Evolutionary conservation across 2,113 vertebrate species (phyloP).

Genomic region (Cynopterus brachyotis): DNA sequence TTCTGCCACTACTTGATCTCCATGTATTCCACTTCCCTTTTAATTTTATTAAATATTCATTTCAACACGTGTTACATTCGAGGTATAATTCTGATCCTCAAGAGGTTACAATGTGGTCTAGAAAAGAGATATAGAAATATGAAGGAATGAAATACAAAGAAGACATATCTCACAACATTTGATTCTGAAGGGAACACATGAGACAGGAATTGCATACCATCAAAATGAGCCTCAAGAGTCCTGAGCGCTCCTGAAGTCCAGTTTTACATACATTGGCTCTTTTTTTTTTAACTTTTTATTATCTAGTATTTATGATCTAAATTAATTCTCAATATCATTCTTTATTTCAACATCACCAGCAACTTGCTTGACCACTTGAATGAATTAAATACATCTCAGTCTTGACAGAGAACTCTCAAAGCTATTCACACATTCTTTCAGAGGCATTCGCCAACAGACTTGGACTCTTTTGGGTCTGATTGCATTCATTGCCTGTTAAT

Average conservation of each 20-base stretch:
- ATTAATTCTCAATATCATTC: not conserved
- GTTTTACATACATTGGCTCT: not conserved
- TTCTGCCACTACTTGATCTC: not conserved
- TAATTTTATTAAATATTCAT: constrained; percentile 55
- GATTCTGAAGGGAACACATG: not conserved
- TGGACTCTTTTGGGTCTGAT: not conserved
- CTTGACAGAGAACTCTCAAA: not conserved
- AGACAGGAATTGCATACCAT: not conserved
- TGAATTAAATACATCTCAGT: not conserved
- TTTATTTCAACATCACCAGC: not conserved
- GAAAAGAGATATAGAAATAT: constrained; percentile 16
- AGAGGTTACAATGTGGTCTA: not conserved
- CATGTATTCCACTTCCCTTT: constrained; percentile 44
- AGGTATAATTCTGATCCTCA: constrained; percentile 31
- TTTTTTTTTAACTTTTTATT: not conserved
- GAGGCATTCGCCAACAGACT: not conserved
- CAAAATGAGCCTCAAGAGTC: not conserved
- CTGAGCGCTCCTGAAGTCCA: not conserved
- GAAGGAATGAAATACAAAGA: not conserved
- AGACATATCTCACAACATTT: not conserved
- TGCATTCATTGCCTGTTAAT: not conserved
- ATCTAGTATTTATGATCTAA: not conserved
- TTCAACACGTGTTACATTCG: not conserved
- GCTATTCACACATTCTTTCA: not conserved
- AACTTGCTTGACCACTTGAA: not conserved